These are phyloP conservation scores for Peribatodes rhomboidaria DNA, from an alignment of 2,888 invertebrate genomes.

Conservation along the genomic window DNA sequence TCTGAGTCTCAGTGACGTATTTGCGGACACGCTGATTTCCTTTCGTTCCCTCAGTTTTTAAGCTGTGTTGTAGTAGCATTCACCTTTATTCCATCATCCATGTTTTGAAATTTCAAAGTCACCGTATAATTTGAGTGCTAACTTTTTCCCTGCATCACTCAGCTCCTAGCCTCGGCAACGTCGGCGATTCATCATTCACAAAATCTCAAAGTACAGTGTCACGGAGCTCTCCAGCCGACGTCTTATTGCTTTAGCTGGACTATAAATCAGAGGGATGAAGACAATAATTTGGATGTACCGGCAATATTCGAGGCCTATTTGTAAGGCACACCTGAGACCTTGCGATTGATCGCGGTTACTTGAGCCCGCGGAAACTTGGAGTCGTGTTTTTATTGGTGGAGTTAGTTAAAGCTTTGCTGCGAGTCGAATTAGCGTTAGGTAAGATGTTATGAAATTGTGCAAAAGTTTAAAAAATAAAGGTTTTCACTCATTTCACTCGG, in stretches of 20 bases:
- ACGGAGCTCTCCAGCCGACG: constrained; percentile 13
- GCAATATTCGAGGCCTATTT: constrained; percentile 64
- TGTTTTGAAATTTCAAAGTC: constrained; percentile 8
- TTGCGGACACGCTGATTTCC: neutral
- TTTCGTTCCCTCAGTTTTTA: neutral
- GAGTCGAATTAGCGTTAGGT: neutral
- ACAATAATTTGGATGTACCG: constrained; percentile 70
- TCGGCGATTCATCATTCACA: constrained; percentile 12
- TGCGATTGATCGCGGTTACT: constrained; percentile 46
- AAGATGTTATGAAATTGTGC: too few relatives aligned
- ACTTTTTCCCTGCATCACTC: constrained; percentile 19
- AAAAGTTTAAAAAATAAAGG: too few relatives aligned
- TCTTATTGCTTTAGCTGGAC: constrained; percentile 41
- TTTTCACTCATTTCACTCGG: too few relatives aligned
- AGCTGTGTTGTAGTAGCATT: neutral
- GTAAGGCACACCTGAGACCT: constrained; percentile 64
- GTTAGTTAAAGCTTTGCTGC: constrained; percentile 12
- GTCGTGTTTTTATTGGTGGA: constrained; percentile 12
- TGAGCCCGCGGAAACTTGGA: constrained; percentile 44
- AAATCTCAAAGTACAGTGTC: constrained; percentile 16
- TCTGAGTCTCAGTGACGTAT: neutral
- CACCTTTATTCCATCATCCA: neutral
- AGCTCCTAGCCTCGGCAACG: constrained; percentile 1
- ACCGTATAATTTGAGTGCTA: constrained; percentile 11
- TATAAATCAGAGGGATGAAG: constrained; percentile 63